Evolutionary conservation across 2,113 vertebrate genomes (phyloP), one percentile per base, ranked within the genome.

Genomic region (Atlantisia rogersi): DNA sequence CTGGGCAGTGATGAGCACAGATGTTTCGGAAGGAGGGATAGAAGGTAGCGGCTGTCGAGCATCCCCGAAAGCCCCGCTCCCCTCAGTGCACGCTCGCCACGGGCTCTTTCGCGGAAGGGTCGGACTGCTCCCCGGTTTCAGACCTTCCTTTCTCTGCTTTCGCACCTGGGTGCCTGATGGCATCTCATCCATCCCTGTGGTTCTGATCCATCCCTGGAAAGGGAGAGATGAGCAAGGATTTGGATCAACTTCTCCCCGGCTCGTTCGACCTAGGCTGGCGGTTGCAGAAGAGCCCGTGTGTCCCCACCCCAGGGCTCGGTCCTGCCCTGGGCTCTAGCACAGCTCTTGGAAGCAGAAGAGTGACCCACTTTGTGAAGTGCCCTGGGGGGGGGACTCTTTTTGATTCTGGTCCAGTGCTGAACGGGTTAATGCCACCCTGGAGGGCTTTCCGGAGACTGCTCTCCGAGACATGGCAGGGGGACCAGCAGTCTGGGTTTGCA

Each of bases 301-400:
- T 89, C 70, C 59, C 80, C 78, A 48, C 13, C 69, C 68, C 4
- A 20, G 82, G 81, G 86, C 67, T 77, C 0, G 22, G 53, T 78
- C 28, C 53, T 92, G 69, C 76, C 80, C 73, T 15, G 60, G 79
- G 74, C 86, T 90, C 87, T 67, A 21, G 53, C 82, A 29, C 91
- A 9, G 81, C 79, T 56, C 68, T 21, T 24, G 6, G 48, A n/a
- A 86, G 88, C 29, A 4, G 76, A 86, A 85, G 92, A 76, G 86
- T 96, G 97, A 97, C 97, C 96, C 98, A 97, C 90, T 97, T 97
- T 64, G 70, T 50, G 16, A 26, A 75, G 40, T 78, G 93, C 88
- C 88, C 91, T 55, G 77, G 44, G 85, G 92, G 77, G 92, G 82
- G 19, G 10, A 68, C 77, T 82, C 60, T 26, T 59, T 69, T 42